Conservation (phyloP, 1,140 invertebrate species). For the Cydia splendana region DNA sequence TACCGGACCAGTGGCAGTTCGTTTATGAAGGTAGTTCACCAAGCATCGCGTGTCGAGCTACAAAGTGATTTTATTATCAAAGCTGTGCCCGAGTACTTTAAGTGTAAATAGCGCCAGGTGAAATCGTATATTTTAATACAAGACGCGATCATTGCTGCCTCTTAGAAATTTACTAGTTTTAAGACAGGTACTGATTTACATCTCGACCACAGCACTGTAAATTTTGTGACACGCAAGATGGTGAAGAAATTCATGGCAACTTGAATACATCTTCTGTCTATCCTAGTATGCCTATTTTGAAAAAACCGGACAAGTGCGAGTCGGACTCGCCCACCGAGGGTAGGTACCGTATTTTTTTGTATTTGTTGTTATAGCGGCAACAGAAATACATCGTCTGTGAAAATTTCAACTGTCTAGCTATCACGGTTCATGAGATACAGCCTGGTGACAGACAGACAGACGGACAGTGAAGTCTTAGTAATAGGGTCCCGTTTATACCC, state of each 20-base stretch:
- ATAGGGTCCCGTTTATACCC: no score
- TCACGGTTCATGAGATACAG: no score
- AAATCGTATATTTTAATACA: constrained; percentile 31
- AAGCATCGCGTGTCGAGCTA: constrained; percentile 24
- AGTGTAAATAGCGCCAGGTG: constrained; percentile 28
- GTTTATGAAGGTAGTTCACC: constrained; percentile 19
- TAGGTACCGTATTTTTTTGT: no score
- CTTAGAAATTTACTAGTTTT: constrained; percentile 15
- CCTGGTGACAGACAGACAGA: no score
- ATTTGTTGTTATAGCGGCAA: no score
- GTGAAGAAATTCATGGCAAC: neutral
- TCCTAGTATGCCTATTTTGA: neutral
- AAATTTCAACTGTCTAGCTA: no score
- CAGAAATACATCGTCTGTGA: no score
- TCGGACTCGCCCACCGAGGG: no score
- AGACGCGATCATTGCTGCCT: constrained; percentile 21
- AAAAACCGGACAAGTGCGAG: no score
- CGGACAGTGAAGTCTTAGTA: no score
- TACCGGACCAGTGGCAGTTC: neutral
- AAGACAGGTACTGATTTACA: neutral
- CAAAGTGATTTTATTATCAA: constrained; percentile 29
- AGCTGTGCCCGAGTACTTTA: constrained; percentile 18
- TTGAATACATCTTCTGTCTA: neutral
- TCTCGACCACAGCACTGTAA: neutral
- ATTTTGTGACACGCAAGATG: constrained; percentile 5